Conservation (phyloP, 2,113 vertebrate species). For the Proterorhinus semilunaris region DNA sequence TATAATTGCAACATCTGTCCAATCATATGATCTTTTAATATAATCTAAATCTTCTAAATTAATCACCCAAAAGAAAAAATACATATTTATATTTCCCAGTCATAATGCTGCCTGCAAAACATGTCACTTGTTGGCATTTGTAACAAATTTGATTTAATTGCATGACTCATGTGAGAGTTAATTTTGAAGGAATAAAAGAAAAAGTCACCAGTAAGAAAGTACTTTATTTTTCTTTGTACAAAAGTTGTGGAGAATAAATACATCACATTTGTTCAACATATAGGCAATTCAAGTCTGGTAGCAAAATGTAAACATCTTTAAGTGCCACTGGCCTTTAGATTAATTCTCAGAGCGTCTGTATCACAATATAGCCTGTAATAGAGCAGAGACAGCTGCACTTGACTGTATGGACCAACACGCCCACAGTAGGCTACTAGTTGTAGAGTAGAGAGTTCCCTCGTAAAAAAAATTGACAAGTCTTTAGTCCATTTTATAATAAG, state of each 20-base stretch:
- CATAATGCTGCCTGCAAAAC: too few relatives aligned
- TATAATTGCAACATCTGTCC: too few relatives aligned
- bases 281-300: slow-evolving; percentile 55
- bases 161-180: not conserved
- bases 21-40: too few relatives aligned
- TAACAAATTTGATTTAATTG: too few relatives aligned
- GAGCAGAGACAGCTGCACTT: not conserved
- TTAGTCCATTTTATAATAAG: slow-evolving; percentile 2
- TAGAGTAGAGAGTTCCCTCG: not conserved
- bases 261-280: slow-evolving; percentile 72
- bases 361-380: not conserved
- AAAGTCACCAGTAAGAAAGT: slow-evolving; percentile 36
- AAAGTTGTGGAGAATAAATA: slow-evolving; percentile 73
- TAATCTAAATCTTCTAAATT: too few relatives aligned
- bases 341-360: slow-evolving; percentile 23
- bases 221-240: slow-evolving; percentile 51
- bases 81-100: too few relatives aligned
- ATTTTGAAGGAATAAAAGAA: slow-evolving; percentile 1
- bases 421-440: not conserved
- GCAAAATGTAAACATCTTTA: slow-evolving; percentile 70
- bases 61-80: too few relatives aligned
- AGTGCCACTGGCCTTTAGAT: slow-evolving; percentile 27
- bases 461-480: not conserved
- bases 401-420: slow-evolving; percentile 6
- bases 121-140: too few relatives aligned